These are phyloP conservation scores for Stigmatopora nigra DNA, from an alignment of 2,113 vertebrate species.

Conservation along the genomic window DNA sequence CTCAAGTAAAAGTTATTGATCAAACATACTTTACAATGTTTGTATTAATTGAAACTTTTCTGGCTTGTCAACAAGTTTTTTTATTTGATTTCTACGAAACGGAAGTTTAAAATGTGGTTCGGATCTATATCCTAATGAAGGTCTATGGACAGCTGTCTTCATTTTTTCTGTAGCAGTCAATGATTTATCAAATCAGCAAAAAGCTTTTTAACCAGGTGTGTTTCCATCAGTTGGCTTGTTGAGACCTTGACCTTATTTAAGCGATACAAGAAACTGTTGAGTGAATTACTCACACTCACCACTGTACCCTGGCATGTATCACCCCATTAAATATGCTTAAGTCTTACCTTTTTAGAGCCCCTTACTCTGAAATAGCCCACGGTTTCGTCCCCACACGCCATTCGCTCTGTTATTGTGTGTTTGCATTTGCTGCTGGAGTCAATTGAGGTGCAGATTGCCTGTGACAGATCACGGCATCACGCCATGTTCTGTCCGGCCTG, in stretches of 20 bases:
- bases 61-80: neutral
- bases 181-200: conserved; percentile 22
- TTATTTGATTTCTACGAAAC: neutral
- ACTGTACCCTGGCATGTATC: conserved; percentile 60
- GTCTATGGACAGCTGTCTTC: neutral
- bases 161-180: neutral
- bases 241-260: conserved; percentile 68
- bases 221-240: conserved; percentile 13
- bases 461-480: conserved; percentile 77
- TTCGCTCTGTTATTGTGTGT: conserved; percentile 41
- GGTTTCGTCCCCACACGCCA: conserved; percentile 66
- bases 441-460: conserved; percentile 72
- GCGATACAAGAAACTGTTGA: conserved; percentile 60
- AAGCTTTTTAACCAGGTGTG: conserved; percentile 6
- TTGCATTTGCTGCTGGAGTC: conserved; percentile 46
- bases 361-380: conserved; percentile 71
- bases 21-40: too few relatives aligned
- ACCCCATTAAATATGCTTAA: conserved; percentile 71
- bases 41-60: too few relatives aligned
- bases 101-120: neutral
- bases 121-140: neutral
- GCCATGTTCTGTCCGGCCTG: conserved; percentile 66
- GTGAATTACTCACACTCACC: conserved; percentile 60
- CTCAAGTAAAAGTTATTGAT: too few relatives aligned
- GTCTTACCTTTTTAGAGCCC: conserved; percentile 70